Percentiles rank a stretch among this genome's conserved stretches.
Evolutionary conservation across 1,140 invertebrate genomes (phyloP).

Genomic region (Gonatopus flavifemur): DNA sequence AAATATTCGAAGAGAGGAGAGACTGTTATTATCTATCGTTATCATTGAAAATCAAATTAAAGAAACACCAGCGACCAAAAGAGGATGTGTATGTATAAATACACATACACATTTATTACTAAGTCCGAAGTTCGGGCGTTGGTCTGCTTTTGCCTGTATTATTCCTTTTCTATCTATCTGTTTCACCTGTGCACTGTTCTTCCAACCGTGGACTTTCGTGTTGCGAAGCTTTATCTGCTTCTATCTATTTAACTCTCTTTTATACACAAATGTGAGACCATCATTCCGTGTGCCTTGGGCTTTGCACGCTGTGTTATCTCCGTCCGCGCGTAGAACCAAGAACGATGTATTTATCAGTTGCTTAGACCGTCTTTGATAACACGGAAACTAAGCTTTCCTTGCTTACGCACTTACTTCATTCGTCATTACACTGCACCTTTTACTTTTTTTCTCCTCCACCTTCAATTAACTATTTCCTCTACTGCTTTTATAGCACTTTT

Average conservation of each 20-base stretch:
- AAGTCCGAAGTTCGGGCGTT: constrained; percentile 49
- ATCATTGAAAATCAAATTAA: too few species aligned
- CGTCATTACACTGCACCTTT: constrained; percentile 21
- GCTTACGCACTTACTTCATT: constrained; percentile 23
- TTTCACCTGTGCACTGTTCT: too few species aligned
- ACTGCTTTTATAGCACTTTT: too few species aligned
- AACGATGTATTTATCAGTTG: constrained; percentile 58
- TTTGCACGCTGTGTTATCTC: constrained; percentile 54
- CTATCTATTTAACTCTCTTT: constrained; percentile 52
- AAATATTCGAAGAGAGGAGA: too few species aligned
- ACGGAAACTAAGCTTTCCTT: constrained; percentile 29
- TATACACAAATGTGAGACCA: too few species aligned
- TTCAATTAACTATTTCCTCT: constrained; percentile 7
- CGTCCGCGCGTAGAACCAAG: constrained; percentile 39
- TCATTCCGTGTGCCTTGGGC: too few species aligned
- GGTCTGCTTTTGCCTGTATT: constrained; percentile 52
- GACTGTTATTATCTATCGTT: too few species aligned
- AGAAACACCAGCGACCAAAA: too few species aligned
- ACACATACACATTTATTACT: too few species aligned
- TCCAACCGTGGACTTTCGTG: constrained; percentile 43
- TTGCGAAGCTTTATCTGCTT: constrained; percentile 54
- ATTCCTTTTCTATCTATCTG: too few species aligned
- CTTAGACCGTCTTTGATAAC: constrained; percentile 53
- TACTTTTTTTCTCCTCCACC: constrained; percentile 14
- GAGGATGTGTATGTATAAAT: too few species aligned